Base-by-base conservation (phyloP, 2,888 invertebrate species). In the Osedax frankpressi region DNA sequence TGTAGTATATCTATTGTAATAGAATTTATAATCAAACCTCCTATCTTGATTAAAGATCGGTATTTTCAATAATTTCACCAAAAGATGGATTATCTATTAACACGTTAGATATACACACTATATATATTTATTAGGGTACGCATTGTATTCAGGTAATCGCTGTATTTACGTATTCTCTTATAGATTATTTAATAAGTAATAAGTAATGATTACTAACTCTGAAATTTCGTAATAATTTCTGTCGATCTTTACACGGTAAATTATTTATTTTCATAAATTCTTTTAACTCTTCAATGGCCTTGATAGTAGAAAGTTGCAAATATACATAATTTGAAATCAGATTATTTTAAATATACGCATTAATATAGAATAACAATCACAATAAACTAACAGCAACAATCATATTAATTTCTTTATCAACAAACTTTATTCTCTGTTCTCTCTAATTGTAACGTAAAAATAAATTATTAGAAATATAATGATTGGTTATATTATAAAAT, bases 201-300 rank as follows among this genome's bases (percentile, higher is more conserved):
- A 19, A 44, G n/a, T n/a, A n/a, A n/a, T n/a, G n/a, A n/a, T n/a
- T 69, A 69, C 78, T 76, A 74, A 83, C 82, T 78, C 82, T 77
- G n/a, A 84, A 79, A 76, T 84, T 84, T 69, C 84, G 78, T 78
- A 84, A 79, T 30, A 84, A 79, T 74, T 84, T 84, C 77, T 84
- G 84, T 60, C 83, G 71, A 3, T 80, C 75, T 76, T 84, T 84
- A 75, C 76, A 77, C 24, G 83, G 82, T 25, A 80, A 80, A 67
- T 81, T 80, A 76, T 83, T 79, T 3, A 81, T 80, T 19, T 81
- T 77, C 80, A 83, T 80, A 74, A 80, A 83, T 2, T 78, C 76
- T 44, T 79, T 79, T 76, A 84, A 77, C 76, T 84, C 83, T 67
- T 74, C 44, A 71, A 84, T 72, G 0, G 81, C 81, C 30, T 29